These are phyloP conservation scores for Tyto alba DNA, from an alignment of 2,113 vertebrate genomes.

Conservation along the genomic window DNA sequence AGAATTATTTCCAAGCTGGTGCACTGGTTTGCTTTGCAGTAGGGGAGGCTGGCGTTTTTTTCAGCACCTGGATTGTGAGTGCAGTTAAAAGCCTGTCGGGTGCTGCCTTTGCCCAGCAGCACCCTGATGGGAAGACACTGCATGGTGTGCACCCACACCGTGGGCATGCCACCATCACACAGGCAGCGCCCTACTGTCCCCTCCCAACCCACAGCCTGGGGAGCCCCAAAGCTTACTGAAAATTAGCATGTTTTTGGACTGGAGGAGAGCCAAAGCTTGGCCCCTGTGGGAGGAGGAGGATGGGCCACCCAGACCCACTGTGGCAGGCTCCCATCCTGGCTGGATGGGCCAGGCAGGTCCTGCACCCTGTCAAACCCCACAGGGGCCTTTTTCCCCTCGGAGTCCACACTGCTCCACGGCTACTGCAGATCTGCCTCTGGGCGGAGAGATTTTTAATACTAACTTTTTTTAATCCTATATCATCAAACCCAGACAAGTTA, in stretches of 20 bases:
- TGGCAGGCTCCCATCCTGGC: neutral
- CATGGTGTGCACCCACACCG: rapidly evolving
- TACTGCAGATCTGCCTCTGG: neutral
- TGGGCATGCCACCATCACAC: rapidly evolving
- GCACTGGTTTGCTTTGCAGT: neutral
- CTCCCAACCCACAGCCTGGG: neutral
- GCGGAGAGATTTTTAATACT: neutral
- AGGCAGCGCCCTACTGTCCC: neutral
- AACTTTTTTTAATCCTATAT: neutral
- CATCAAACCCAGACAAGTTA: neutral
- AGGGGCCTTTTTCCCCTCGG: no score
- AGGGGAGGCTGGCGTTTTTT: neutral
- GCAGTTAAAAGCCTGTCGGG: neutral
- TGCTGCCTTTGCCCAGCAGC: neutral
- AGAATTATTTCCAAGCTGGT: neutral
- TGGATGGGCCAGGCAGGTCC: rapidly evolving
- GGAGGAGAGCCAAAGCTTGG: neutral
- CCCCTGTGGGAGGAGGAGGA: neutral
- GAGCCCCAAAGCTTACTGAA: neutral
- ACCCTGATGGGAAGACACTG: neutral
- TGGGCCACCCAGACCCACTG: rapidly evolving
- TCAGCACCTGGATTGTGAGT: neutral
- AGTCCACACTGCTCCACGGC: no score
- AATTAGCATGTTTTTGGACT: neutral
- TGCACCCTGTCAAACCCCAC: neutral